Percentiles rank a stretch among this genome's conserved stretches.
phyloP scores from a whole-genome alignment of 2,888 invertebrate genomes.

The Drymonia ruficornis region DNA sequence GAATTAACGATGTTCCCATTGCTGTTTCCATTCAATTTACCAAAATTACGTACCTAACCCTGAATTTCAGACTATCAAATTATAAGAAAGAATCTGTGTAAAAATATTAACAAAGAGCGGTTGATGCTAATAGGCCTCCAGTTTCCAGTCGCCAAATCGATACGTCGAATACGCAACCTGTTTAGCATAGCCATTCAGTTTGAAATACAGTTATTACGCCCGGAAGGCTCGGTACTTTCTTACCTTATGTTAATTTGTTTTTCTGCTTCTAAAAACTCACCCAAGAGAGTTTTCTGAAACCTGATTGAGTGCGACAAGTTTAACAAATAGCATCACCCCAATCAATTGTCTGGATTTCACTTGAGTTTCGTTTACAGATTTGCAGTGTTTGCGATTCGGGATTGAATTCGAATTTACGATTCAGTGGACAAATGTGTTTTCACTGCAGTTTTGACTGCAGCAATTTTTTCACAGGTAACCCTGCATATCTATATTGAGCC shows the following conservation, averaged over 20 bases:
- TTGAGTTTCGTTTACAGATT: slow-evolving; percentile 17
- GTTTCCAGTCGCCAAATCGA: slow-evolving; percentile 24
- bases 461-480: no score
- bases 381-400: slow-evolving; percentile 5
- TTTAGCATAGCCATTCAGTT: slow-evolving; percentile 36
- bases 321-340: slow-evolving; percentile 32
- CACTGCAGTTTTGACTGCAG: no score
- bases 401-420: slow-evolving; percentile 3
- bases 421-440: neutral
- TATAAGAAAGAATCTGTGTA: no score
- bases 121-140: neutral
- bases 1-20: neutral
- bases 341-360: slow-evolving; percentile 25
- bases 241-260: slow-evolving; percentile 45
- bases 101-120: neutral
- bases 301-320: slow-evolving; percentile 32
- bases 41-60: no score
- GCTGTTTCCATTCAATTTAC: neutral
- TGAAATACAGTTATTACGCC: slow-evolving; percentile 39
- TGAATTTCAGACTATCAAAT: no score
- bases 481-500: no score
- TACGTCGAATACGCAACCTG: slow-evolving; percentile 28
- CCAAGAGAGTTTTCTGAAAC: slow-evolving; percentile 19
- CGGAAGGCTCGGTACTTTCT: slow-evolving; percentile 34
- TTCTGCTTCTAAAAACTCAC: slow-evolving; percentile 27